Conservation (phyloP, 2,113 vertebrate species). For the Pungitius pungitius region DNA sequence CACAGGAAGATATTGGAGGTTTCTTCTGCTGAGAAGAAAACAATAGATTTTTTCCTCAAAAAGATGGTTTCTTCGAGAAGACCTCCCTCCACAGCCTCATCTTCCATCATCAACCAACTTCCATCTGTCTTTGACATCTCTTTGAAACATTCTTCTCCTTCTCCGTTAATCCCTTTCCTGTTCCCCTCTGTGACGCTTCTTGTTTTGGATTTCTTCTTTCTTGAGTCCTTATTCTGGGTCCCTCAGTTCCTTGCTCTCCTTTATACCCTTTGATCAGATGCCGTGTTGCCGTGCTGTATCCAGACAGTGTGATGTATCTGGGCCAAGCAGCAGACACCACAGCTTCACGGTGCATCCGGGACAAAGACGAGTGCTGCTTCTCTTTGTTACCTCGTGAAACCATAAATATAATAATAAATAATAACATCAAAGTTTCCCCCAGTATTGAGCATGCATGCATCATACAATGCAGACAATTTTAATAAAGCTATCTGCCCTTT, state of each 20-base stretch:
- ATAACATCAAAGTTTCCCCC: no score
- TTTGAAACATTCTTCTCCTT: neutral
- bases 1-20: neutral
- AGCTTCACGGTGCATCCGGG: constrained; percentile 28
- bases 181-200: constrained; percentile 1
- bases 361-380: constrained; percentile 9
- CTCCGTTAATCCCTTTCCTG: neutral
- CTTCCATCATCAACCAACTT: neutral
- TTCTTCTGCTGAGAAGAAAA: neutral
- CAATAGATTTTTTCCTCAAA: neutral
- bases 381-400: constrained; percentile 25
- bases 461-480: neutral
- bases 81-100: neutral
- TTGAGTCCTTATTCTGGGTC: constrained; percentile 11
- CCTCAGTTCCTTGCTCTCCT: constrained; percentile 24
- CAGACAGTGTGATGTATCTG: constrained; percentile 67
- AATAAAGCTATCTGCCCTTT: neutral
- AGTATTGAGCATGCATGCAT: no score
- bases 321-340: constrained; percentile 62
- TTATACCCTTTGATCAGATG: constrained; percentile 64
- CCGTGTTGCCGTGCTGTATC: constrained; percentile 49
- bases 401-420: no score
- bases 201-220: constrained; percentile 34
- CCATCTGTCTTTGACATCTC: neutral
- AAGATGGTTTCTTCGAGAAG: neutral